These are phyloP conservation scores for Gadus chalcogrammus DNA, from an alignment of 2,113 vertebrate genomes.

Conservation along the genomic window DNA sequence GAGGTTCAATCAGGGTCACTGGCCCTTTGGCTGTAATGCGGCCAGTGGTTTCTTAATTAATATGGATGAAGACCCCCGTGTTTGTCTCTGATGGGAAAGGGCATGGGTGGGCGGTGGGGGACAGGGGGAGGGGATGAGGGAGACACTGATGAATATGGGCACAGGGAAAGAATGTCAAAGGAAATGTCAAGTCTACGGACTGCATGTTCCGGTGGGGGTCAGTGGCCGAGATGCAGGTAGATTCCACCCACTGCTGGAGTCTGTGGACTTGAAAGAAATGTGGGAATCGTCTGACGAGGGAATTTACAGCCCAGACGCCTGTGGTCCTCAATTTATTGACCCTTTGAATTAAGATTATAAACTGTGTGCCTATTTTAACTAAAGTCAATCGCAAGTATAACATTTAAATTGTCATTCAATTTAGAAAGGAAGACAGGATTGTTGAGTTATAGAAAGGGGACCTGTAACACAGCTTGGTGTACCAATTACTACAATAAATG, in stretches of 20 bases:
- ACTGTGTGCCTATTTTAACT: too few species aligned
- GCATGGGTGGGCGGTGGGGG: slow-evolving; percentile 26
- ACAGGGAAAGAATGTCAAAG: slow-evolving; percentile 50
- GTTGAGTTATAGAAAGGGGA: too few species aligned
- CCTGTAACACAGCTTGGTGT: too few species aligned
- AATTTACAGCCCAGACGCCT: too few species aligned
- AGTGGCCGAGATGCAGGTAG: background rate
- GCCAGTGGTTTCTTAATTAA: slow-evolving; percentile 18
- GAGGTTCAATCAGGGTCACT: slow-evolving; percentile 21
- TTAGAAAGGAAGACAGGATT: too few species aligned
- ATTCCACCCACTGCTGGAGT: background rate
- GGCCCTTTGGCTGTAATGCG: slow-evolving; percentile 23
- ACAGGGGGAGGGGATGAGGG: too few species aligned
- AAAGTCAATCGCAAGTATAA: too few species aligned
- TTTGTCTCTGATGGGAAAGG: slow-evolving; percentile 41
- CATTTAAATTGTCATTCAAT: too few species aligned
- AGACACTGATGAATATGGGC: slow-evolving; percentile 25
- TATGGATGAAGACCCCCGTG: slow-evolving; percentile 11
- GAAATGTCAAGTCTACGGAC: slow-evolving; percentile 57
- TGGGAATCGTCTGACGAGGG: background rate
- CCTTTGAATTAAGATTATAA: too few species aligned
- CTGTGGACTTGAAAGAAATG: background rate
- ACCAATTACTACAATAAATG: too few species aligned
- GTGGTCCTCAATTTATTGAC: too few species aligned
- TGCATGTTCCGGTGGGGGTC: background rate